Evolutionary conservation across 2,888 invertebrate genomes (phyloP), one percentile per base, ranked within the genome.

Genomic region (Polia nebulosa): DNA sequence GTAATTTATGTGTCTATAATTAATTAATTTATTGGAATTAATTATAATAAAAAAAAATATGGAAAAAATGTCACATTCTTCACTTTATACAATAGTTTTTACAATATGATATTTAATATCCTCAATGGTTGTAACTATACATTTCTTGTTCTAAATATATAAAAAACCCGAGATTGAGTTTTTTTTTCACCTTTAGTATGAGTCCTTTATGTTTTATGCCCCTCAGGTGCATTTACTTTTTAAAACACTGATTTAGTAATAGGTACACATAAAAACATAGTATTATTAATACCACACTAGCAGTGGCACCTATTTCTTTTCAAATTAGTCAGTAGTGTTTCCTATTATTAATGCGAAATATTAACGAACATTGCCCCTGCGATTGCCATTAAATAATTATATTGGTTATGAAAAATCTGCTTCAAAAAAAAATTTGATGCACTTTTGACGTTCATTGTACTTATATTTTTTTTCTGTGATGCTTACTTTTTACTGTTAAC

Each of bases 141-240:
- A 96, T 96, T 96, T 96, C 96, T 96, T 96, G 96, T 96, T 96
- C 96, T 96, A 96, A 96, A 96, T 96, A 96, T 96, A 96, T 96
- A 95, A 95, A 95, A 94, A 94, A 94, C 92, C 91, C 92, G 88
- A 88, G 15, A 90, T 72, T 64, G 65, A 77, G 74, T 80, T 83
- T 87, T 89, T 90, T 85, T 90, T 63, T 90, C 70, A 60, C 73
- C 72, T 72, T 39, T 41, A 39, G 44, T 52, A 64, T 63, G 17
- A 49, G 20, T 60, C 78, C 69, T 69, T 11, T 39, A 22, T 11
- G 20, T 22, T 3, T 13, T n/a, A 17, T n/a, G 39, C n/a, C 17
- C 2, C 11, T 39, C 56, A 11, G 20, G 56, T 13, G 4, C 20
- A 3, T 53, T 20, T 25, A 17, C 13, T 17, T 13, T 29, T 0